Base-by-base conservation (phyloP, 92 coral and sea anemone species). In the Scolanthus callimorphus region DNA sequence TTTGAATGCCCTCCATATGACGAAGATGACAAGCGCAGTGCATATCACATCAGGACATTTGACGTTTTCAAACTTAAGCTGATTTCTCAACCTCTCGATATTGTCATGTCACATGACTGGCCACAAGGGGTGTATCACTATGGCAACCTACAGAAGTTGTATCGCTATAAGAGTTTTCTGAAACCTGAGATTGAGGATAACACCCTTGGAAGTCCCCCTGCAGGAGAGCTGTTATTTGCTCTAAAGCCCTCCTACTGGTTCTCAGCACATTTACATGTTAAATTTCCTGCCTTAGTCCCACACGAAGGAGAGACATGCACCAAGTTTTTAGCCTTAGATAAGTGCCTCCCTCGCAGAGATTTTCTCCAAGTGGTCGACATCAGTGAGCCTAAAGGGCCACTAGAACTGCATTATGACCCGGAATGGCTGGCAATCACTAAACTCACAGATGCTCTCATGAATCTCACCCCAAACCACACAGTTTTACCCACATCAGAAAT, bases 91-190 rank as follows among this genome's bases (percentile, higher is more conserved):
- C 96, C 98, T 6, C 53, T 92, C 13, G 96, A 92, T 54, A 73
- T 92, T 3, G 74, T 79, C 27, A 53, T 92, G 87, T 92, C 98
- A 45, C 98, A 92, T 77, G 98, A 92, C 75, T 92, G 98, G 98
- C 98, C 98, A 15, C 72, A 41, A 20, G 98, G 98, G 20, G 90
- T 92, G 1, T 92, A 92, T 74, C 90, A 88, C 80, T 76, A 92
- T 77, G 98, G 98, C 15, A 81, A 92, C 67, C 67, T 92, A 2
- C 59, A 81, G 23, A 66, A 74, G 55, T 67, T 92, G n/a, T 84
- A 76, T 61, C 77, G 63, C 38, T 88, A 53, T 67, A 92, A 92
- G 63, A 78, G 68, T n/a, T 92, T 84, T 51, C 83, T 92, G 2
- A 65, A 71, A 29, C 45, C 70, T 2, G 98, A 92, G 52, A 84